Evolutionary conservation across 2,113 vertebrate genomes (phyloP), one percentile per base, ranked within the genome.

Genomic region (Bombycilla garrulus): DNA sequence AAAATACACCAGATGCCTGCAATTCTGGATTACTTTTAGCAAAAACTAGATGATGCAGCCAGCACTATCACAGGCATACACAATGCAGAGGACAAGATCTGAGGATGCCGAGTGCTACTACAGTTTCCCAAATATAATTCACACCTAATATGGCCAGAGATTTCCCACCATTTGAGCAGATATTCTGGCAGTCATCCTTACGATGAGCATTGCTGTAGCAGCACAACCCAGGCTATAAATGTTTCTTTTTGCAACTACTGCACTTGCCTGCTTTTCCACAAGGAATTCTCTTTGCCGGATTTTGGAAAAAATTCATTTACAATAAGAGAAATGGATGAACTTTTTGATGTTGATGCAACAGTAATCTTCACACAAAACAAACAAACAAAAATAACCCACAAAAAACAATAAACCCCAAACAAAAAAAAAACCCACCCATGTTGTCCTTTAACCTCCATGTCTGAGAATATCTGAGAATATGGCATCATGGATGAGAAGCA

Each of bases 391-490:
- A 18, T n/a, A 8, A 1, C 0, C 35, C 11, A 33, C 7, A 36
- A 6, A 56, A 84, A 19, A n/a, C n/a, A n/a, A n/a, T n/a, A 50
- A 15, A 3, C 0, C 3, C 20, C 16, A 45, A 56, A 11, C 36
- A 66, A 23, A 51, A 11, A 40, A 3, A 12, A 17, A 56, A 88
- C 51, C 9, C n/a, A n/a, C n/a, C n/a, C n/a, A n/a, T n/a, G 13
- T 0, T 60, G 25, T 16, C 36, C 33, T 66, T 61, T 11, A 47
- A 21, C 9, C 1, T 16, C 15, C 25, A 2, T 9, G 9, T 26
- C 56, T 66, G 29, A 56, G 22, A 70, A 83, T 5, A 33, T 26
- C 56, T 66, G 29, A 56, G 22, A 70, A 83, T 5, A 33, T 5
- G 60, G 45, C 54, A 67, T 38, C 60, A 64, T 0, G 1, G 25